Base-by-base conservation (phyloP, 1,140 invertebrate genomes). In the Centruroides vittatus region DNA sequence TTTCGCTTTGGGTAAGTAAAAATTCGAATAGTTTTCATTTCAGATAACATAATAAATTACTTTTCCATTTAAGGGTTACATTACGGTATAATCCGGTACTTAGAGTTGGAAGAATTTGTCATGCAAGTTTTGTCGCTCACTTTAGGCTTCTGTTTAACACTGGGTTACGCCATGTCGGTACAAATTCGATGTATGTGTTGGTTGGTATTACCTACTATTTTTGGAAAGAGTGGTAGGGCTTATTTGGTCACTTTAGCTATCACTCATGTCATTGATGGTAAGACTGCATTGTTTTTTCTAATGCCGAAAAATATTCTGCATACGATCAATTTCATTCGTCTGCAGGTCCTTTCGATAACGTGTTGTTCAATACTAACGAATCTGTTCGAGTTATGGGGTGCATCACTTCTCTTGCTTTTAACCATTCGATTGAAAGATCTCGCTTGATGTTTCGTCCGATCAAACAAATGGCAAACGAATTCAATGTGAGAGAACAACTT, bases 131-230 rank as follows among this genome's bases (percentile, higher is more conserved):
- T 59, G 4, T 53, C 52, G 7, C 8, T 34, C 0, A 55, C 58
- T 6, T 13, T 62, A 4, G 52, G 35, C 3, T 4, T 59, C 36
- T 50, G 47, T 11, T 3, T 62, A 3, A 53, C 47, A 5, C 35
- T 55, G 1, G 57, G 61, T 4, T 62, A 35, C 13, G 57, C 61
- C 35, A 4, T 59, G 2, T 62, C 61, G 0, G 59, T 53, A 3
- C 57, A 62, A 35, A 48, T 62, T 3, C 48, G 61, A 5, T 62
- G 61, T 47, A 59, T 62, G 3, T 62, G 61, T 41, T 56, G 36
- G 9, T 46, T 62, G 35, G 56, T 58, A 3, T 47, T 62, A 6
- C 57, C 61, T 3, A 35, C 8, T 3, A 11, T 59, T 23, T 62
- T 41, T 12, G 61, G 61, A 7, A 59, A 56, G 9, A 47, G 52